phyloP scores from a whole-genome alignment of 2,888 invertebrate genomes.

The Elegia similella region DNA sequence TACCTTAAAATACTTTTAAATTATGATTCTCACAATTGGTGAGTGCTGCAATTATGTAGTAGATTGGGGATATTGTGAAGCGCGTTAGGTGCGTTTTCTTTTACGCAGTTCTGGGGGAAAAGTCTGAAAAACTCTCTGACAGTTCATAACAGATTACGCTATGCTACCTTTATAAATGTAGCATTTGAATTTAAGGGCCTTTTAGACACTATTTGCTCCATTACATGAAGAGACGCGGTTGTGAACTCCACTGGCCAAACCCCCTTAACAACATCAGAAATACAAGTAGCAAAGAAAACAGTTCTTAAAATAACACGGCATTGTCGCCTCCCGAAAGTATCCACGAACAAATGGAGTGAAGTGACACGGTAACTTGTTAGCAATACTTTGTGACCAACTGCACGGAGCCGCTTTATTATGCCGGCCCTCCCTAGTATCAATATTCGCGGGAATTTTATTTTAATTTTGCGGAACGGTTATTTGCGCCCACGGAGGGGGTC shows the following conservation, averaged over 20 bases:
- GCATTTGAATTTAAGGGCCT: no score
- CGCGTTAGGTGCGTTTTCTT: not conserved
- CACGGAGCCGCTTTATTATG: conserved; percentile 19
- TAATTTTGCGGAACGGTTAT: conserved; percentile 65
- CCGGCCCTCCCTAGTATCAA: conserved; percentile 49
- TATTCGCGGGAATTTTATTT: conserved; percentile 64
- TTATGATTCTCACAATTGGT: not conserved
- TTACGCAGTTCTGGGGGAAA: no score
- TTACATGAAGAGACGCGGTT: no score
- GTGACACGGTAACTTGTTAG: conserved; percentile 1
- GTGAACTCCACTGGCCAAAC: no score
- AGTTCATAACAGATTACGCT: no score
- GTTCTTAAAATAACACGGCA: not conserved
- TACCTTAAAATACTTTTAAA: not conserved
- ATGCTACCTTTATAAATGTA: no score
- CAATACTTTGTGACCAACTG: conserved; percentile 2
- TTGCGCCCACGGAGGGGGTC: conserved; percentile 60
- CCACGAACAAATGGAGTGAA: not conserved
- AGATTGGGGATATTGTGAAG: not conserved
- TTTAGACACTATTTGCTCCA: no score
- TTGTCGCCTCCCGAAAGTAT: not conserved
- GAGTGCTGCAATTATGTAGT: no score
- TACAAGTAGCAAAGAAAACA: not conserved
- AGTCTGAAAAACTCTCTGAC: no score
- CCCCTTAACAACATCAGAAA: no score